phyloP scores from a whole-genome alignment of 2,888 invertebrate species.

The Drosophila monieri region DNA sequence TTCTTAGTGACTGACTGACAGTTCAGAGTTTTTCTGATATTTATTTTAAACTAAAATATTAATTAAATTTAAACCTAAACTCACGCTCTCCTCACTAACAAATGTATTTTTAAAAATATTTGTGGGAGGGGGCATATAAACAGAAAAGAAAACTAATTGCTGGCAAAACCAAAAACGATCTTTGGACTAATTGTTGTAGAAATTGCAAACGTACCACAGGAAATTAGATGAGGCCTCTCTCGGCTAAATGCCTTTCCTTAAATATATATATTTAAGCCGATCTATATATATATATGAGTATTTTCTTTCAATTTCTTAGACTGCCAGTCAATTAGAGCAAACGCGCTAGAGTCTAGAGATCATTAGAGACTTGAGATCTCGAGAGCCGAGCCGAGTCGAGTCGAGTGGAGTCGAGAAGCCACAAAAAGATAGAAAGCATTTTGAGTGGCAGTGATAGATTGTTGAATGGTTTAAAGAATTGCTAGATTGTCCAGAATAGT shows the following conservation, averaged over 20 bases:
- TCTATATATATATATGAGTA: neutral
- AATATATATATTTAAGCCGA: neutral
- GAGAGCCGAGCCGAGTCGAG: neutral
- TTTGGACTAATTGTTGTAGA: slow-evolving; percentile 42
- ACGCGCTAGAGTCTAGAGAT: slow-evolving; percentile 55
- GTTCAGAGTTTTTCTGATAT: no score
- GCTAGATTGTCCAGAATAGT: slow-evolving; percentile 43
- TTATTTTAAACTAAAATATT: neutral
- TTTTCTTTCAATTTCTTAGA: neutral
- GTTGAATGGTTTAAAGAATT: slow-evolving; percentile 54
- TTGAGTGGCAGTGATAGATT: slow-evolving; percentile 76
- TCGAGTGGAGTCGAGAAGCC: slow-evolving; percentile 8
- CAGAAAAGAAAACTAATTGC: slow-evolving; percentile 35
- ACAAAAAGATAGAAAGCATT: slow-evolving; percentile 47
- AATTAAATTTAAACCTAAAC: neutral
- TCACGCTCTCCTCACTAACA: neutral
- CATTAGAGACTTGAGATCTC: slow-evolving; percentile 53
- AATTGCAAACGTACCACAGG: slow-evolving; percentile 38
- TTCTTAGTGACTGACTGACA: no score
- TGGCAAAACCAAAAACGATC: slow-evolving; percentile 37
- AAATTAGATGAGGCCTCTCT: slow-evolving; percentile 6
- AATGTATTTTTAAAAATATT: neutral
- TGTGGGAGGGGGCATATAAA: slow-evolving; percentile 14
- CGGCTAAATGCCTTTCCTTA: slow-evolving; percentile 1
- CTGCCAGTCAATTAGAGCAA: slow-evolving; percentile 68